Conservation (phyloP, 2,113 vertebrate genomes). For the Phasianus colchicus region DNA sequence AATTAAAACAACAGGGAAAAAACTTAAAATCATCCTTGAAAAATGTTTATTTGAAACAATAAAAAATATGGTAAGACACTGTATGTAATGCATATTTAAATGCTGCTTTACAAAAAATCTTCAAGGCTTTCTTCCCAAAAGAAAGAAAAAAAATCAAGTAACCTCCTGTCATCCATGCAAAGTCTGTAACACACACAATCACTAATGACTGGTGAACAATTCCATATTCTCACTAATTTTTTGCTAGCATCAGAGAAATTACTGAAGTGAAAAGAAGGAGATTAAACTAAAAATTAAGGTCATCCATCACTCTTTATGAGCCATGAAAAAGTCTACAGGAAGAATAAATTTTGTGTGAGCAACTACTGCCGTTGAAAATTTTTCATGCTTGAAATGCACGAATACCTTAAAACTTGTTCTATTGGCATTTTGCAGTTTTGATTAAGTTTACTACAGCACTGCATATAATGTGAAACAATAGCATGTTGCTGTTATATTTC, state of each 20-base stretch:
- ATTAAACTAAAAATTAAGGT: constrained; percentile 85
- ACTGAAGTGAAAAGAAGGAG: constrained; percentile 79
- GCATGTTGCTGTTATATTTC: neutral
- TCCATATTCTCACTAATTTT: constrained; percentile 74
- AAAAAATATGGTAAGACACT: neutral
- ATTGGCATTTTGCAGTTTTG: constrained; percentile 65
- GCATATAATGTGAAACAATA: neutral
- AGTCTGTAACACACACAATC: constrained; percentile 4
- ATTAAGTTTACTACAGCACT: constrained; percentile 38
- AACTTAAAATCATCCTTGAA: neutral
- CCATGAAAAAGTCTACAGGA: constrained; percentile 76
- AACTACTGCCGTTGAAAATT: constrained; percentile 62
- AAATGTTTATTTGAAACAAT: neutral
- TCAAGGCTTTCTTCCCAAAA: neutral
- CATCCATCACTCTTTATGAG: constrained; percentile 86
- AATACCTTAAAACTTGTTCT: constrained; percentile 66
- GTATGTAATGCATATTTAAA: neutral
- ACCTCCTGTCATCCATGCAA: neutral
- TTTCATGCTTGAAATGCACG: constrained; percentile 56
- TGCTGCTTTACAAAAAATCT: neutral
- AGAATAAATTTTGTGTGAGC: constrained; percentile 78
- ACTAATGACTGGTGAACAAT: constrained; percentile 59
- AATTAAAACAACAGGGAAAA: neutral
- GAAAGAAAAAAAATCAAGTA: neutral
- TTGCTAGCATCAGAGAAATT: constrained; percentile 76